Base-by-base conservation (phyloP, 2,888 invertebrate genomes). In the Thecocarcelia acutangulata region DNA sequence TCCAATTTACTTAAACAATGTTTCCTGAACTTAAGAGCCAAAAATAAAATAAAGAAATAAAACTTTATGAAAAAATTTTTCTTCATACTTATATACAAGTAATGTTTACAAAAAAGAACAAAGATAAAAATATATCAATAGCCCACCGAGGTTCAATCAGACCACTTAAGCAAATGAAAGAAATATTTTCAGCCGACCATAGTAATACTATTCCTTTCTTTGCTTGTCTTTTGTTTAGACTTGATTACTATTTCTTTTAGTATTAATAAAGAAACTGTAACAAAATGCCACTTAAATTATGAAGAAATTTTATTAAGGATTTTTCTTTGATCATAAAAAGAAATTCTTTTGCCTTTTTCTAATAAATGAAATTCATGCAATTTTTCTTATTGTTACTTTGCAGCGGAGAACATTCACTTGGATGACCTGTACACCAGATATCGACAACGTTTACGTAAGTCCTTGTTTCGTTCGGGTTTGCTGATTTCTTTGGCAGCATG, bases 361-460 rank as follows among this genome's bases (percentile, higher is more conserved):
- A 58, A 33, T 72, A 46, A 56, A 54, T 48, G 58, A 28, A n/a
- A 28, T 46, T 58, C 58, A 52, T 46, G 1, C 9, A 11, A 11
- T 59, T 42, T 33, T 63, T 17, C 24, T 33, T 58, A 0, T 66
- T 80, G 56, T 52, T 74, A 83, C 61, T 61, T 85, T 77, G 73
- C 86, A 90, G 90, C 88, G 82, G 91, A 91, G 86, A 88, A 91
- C 85, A 89, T 90, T 48, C 91, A 91, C 83, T 85, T 91, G 80
- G 91, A 91, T 84, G 91, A 91, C 86, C 87, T 91, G 79, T 91
- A 91, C 68, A 91, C 90, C 72, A 87, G 91, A 84, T 91, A 91
- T 84, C 88, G 91, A n/a, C 91, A 91, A 85, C 87, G 91, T 69
- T 86, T 91, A 82, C 87, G 91, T 76, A 91, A 91, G 86, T 90